Conservation (phyloP, 2,797 vertebrate species). For the Urosaurus nigricauda region DNA sequence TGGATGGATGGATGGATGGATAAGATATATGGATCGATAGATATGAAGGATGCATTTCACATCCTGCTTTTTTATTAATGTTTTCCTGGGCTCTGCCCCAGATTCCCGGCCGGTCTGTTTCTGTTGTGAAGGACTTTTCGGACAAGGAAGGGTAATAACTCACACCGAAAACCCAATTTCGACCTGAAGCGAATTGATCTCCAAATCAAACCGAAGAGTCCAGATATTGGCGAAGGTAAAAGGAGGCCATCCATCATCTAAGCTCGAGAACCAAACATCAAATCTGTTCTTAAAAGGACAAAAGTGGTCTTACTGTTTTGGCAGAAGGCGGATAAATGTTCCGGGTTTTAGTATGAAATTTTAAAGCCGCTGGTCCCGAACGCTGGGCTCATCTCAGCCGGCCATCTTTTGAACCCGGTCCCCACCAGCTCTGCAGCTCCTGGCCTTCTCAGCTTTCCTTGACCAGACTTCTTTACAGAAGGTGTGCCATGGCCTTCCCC, state of each 20-base stretch:
- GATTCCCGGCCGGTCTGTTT: not conserved
- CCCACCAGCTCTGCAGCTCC: not conserved
- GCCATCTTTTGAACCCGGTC: no score
- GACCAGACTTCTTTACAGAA: no score
- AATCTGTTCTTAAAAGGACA: not conserved
- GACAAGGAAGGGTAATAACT: not conserved
- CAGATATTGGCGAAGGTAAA: no score
- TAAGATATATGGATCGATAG: not conserved
- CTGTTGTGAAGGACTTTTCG: slow-evolving; percentile 9
- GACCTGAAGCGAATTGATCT: slow-evolving; percentile 8
- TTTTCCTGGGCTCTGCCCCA: not conserved
- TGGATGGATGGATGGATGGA: no score
- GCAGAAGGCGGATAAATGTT: no score
- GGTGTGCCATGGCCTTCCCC: no score
- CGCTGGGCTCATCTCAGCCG: no score
- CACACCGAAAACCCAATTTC: not conserved
- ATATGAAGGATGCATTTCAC: not conserved
- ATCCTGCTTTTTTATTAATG: not conserved
- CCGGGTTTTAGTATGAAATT: no score
- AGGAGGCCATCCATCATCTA: not conserved
- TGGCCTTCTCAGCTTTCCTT: no score
- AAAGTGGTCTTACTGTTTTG: not conserved
- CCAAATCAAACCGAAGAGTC: not conserved
- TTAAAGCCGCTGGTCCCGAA: no score
- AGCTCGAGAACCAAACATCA: not conserved